Base-by-base conservation (phyloP, 2,113 vertebrate genomes). In the Prunella fulvescens region DNA sequence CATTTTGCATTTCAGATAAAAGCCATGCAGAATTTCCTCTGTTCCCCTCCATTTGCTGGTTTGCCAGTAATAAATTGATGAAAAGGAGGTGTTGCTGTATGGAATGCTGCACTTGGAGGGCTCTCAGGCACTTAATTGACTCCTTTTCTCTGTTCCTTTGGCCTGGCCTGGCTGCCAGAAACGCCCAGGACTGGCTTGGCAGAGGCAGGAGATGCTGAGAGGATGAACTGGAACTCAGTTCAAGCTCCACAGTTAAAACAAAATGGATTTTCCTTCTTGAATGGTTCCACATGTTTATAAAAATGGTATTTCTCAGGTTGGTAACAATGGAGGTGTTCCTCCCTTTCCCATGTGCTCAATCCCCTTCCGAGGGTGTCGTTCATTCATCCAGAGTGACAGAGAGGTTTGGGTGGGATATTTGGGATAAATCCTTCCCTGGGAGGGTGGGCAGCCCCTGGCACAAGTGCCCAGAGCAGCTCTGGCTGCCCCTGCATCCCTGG, bases 321-420 rank as follows among this genome's bases (percentile, higher is more conserved):
- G 72, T 11, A 24, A 45, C 70, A 26, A 19, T 3, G 26, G 39
- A 62, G 60, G 24, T 7, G 86, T 51, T 47, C n/a, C 33, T 39
- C 3, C 28, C 50, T 48, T 26, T 39, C n/a, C 81, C n/a, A 33
- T 31, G 12, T 4, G 0, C 40, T 79, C 35, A 19, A 4, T 33
- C 35, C 47, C 65, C 19, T 12, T 17, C 8, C 0, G 3, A n/a
- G 23, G 2, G 19, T 22, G 64, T 23, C 16, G 1, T 37, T 60
- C 28, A 47, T 69, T 45, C 93, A 25, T 26, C 22, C 77, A 11
- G 2, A 16, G 26, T 3, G 51, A 3, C 33, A 60, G 28, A 7
- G 19, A 3, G 42, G 3, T 3, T n/a, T 3, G 4, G 33, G 14
- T 37, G 69, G 51, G 51, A 29, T 17, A 2, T 45, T 66, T 0